A percentile compares a stretch with the other conserved stretches of the same genome.
phyloP scores from a whole-genome alignment of 2,797 vertebrate species.

The Todus mexicanus region DNA sequence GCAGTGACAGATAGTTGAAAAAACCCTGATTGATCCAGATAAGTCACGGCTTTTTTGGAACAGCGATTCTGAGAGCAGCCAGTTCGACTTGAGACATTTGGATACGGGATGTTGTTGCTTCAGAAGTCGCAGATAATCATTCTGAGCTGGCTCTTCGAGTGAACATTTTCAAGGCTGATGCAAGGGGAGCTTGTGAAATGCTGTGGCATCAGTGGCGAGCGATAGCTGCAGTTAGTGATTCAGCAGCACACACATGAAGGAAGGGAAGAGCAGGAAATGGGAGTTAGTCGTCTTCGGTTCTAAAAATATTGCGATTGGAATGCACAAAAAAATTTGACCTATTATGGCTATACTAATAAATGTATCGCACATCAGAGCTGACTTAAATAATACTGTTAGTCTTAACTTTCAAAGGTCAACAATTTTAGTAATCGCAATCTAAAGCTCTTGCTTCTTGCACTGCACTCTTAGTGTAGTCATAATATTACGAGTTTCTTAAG shows the following conservation, averaged over 20 bases:
- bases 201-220: not conserved
- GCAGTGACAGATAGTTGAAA: not conserved
- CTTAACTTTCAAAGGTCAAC: not conserved
- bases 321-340: not conserved
- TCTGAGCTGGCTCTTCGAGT: not conserved
- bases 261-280: conserved; percentile 49
- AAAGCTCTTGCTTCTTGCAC: not conserved
- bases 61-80: not conserved
- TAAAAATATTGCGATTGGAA: conserved; percentile 4
- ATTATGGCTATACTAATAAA: not conserved
- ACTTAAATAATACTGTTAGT: not conserved
- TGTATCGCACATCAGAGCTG: not conserved
- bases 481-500: not conserved
- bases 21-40: not conserved
- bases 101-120: not conserved
- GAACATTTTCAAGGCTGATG: not conserved
- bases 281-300: conserved; percentile 36
- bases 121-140: not conserved
- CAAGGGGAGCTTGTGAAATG: conserved; percentile 11
- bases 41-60: not conserved
- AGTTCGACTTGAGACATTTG: not conserved
- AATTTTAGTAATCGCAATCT: not conserved
- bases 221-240: not conserved
- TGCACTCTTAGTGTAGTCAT: not conserved
- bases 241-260: not conserved